Evolutionary conservation across 2,797 vertebrate genomes (phyloP).

Genomic region (Pyrocephalus nanus): DNA sequence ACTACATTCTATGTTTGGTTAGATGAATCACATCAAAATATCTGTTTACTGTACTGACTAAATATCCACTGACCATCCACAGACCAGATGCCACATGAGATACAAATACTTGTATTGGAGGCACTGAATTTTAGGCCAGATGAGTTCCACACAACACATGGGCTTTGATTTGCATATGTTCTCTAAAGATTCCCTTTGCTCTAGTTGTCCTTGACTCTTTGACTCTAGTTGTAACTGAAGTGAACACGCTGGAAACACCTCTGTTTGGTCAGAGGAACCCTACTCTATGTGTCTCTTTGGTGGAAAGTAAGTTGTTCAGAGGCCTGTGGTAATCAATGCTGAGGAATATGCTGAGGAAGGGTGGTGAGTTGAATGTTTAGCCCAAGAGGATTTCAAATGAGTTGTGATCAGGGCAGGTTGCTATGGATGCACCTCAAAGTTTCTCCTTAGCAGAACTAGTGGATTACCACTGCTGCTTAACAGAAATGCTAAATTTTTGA

Average conservation of each 20-base stretch:
- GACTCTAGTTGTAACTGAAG: not conserved
- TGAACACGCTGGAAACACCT: not conserved
- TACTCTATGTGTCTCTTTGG: not conserved
- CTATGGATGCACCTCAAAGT: not conserved
- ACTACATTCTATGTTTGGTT: not conserved
- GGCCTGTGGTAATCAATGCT: not conserved
- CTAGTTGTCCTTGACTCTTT: not conserved
- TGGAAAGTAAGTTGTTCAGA: not conserved
- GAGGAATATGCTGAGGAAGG: not conserved
- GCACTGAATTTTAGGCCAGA: fast-evolving
- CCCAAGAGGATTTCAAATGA: not conserved
- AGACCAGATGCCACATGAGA: not conserved
- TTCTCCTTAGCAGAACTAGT: not conserved
- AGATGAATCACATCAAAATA: not conserved
- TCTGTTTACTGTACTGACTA: not conserved
- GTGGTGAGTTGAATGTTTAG: not conserved
- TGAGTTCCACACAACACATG: not conserved
- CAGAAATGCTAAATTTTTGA: not conserved
- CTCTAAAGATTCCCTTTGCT: not conserved
- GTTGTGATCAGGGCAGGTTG: not conserved
- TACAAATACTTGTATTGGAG: not conserved
- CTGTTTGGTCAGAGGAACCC: not conserved
- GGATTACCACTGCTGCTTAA: not conserved
- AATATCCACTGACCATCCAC: not conserved
- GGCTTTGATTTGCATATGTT: not conserved